Evolutionary conservation across 2,113 vertebrate genomes (phyloP).

Genomic region (Tachuris rubrigastra): DNA sequence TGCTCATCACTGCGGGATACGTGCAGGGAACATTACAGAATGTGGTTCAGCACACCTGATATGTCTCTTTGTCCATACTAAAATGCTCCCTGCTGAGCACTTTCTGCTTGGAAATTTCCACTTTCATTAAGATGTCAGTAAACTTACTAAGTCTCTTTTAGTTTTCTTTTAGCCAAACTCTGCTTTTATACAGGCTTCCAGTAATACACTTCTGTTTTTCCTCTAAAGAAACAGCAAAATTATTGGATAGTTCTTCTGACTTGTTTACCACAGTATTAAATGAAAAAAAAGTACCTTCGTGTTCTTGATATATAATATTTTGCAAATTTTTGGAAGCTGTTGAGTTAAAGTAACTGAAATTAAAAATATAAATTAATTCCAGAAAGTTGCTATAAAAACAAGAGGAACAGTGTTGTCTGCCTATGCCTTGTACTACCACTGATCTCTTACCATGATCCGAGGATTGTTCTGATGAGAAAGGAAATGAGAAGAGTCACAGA

Average conservation of each 20-base stretch:
- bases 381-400: neutral
- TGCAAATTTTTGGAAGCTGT: neutral
- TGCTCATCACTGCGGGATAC: neutral
- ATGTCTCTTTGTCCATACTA: rapidly evolving
- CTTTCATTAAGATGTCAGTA: neutral
- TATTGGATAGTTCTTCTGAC: neutral
- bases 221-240: neutral
- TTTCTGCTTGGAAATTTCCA: neutral
- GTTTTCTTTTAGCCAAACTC: neutral
- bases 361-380: neutral
- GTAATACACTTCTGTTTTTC: neutral
- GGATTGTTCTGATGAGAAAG: neutral
- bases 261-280: neutral
- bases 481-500: neutral
- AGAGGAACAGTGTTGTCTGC: neutral
- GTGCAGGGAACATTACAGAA: neutral
- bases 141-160: neutral
- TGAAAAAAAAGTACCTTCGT: neutral
- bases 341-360: neutral
- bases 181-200: neutral
- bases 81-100: neutral
- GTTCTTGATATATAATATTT: neutral
- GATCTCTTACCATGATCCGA: neutral
- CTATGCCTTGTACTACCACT: neutral
- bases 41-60: rapidly evolving